Percentiles rank a stretch among this genome's conserved stretches.
Evolutionary conservation across 2,797 vertebrate genomes (phyloP).

Genomic region (Chaunax sp.): DNA sequence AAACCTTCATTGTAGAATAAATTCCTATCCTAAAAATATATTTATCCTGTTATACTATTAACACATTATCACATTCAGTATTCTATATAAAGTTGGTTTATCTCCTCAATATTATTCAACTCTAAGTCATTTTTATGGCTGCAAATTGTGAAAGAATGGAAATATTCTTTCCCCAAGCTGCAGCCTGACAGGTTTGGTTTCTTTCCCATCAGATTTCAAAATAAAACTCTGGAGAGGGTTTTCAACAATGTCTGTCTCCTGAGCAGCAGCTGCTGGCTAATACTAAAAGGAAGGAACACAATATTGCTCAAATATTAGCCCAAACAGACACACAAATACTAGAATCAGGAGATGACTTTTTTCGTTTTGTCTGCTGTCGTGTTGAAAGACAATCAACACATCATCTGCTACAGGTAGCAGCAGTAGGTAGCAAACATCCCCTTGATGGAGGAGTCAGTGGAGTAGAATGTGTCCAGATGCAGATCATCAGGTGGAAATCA

Average conservation of each 20-base stretch:
- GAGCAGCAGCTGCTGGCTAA: neutral
- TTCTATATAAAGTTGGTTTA: neutral
- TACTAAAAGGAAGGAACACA: constrained; percentile 1
- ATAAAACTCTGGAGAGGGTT: constrained; percentile 1
- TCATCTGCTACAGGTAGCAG: neutral
- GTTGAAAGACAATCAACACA: constrained; percentile 8
- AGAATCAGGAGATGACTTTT: constrained; percentile 8
- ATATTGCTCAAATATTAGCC: neutral
- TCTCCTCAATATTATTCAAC: neutral
- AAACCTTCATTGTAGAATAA: constrained; percentile 1
- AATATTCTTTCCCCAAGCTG: constrained; percentile 8
- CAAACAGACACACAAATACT: constrained; percentile 8
- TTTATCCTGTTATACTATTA: no score
- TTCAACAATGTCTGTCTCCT: constrained; percentile 12
- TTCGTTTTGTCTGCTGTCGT: constrained; percentile 22
- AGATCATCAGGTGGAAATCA: no score
- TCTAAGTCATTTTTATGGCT: neutral
- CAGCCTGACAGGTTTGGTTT: neutral
- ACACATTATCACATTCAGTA: neutral
- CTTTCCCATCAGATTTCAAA: constrained; percentile 15
- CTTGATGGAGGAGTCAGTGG: no score
- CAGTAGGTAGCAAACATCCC: no score
- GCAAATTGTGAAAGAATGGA: neutral
- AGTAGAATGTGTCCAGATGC: no score
- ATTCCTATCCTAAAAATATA: constrained; percentile 18